phyloP scores from a whole-genome alignment of 2,113 vertebrate species.

The Triplophysa siluroides region DNA sequence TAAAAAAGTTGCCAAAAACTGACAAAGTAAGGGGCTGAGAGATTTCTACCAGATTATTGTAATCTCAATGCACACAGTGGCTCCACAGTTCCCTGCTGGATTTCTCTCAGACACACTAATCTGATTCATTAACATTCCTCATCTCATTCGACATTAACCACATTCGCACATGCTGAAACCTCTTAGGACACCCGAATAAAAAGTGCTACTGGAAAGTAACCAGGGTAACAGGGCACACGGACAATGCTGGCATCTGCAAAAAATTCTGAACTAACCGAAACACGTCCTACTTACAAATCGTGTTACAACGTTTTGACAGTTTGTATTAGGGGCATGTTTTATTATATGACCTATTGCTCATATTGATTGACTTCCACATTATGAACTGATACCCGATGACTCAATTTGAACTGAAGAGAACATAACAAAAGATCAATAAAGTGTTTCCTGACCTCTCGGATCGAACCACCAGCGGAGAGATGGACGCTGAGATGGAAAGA shows the following conservation, averaged over 20 bases:
- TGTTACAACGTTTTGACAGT: not conserved
- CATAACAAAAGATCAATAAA: slow-evolving; percentile 15
- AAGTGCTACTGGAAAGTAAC: not conserved
- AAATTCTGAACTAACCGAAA: not conserved
- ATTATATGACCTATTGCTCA: not conserved
- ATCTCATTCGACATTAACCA: slow-evolving; percentile 54
- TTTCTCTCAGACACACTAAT: slow-evolving; percentile 63
- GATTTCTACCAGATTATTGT: slow-evolving; percentile 67
- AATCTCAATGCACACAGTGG: slow-evolving; percentile 68
- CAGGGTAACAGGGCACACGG: not conserved
- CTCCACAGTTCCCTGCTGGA: slow-evolving; percentile 59
- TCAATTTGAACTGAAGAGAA: not conserved
- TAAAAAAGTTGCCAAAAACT: too few relatives aligned
- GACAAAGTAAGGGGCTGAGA: not conserved
- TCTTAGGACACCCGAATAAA: not conserved
- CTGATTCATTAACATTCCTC: slow-evolving; percentile 76
- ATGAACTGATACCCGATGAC: not conserved
- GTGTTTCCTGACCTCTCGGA: slow-evolving; percentile 78
- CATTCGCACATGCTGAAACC: not conserved
- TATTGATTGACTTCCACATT: not conserved
- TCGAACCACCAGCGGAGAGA: slow-evolving; percentile 93
- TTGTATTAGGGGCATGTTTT: not conserved
- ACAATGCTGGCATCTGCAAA: not conserved
- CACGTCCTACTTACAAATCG: not conserved
- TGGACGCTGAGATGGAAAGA: slow-evolving; percentile 93